These are phyloP conservation scores for Noctua pronuba DNA, from an alignment of 2,888 invertebrate genomes.

Conservation along the genomic window DNA sequence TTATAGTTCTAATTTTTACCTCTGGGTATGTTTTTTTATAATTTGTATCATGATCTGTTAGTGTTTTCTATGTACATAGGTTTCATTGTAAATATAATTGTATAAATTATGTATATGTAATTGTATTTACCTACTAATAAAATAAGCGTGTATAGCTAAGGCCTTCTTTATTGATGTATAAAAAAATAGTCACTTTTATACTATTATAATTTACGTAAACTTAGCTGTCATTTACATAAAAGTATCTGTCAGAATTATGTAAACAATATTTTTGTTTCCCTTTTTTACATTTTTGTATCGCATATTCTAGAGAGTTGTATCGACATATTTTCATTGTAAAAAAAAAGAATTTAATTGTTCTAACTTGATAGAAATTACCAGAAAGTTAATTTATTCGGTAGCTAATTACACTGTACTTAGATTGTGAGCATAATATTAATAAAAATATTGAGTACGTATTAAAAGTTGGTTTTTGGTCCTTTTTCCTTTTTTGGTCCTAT, in stretches of 20 bases:
- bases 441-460: slow-evolving; percentile 84
- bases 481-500: not conserved
- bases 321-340: slow-evolving; percentile 63
- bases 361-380: slow-evolving; percentile 81
- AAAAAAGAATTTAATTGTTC: slow-evolving; percentile 73
- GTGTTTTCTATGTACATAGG: slow-evolving; percentile 78
- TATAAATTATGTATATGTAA: slow-evolving; percentile 74
- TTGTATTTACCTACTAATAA: slow-evolving; percentile 65
- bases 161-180: slow-evolving; percentile 61
- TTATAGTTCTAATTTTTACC: slow-evolving; percentile 65
- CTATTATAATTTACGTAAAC: slow-evolving; percentile 61
- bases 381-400: slow-evolving; percentile 86
- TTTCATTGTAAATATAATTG: slow-evolving; percentile 79
- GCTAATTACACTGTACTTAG: slow-evolving; percentile 87
- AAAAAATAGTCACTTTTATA: slow-evolving; percentile 68
- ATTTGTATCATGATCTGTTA: slow-evolving; percentile 82
- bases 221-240: slow-evolving; percentile 53
- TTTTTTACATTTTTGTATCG: slow-evolving; percentile 40
- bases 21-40: slow-evolving; percentile 65
- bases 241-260: slow-evolving; percentile 48
- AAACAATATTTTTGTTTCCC: slow-evolving; percentile 40
- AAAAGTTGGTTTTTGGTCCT: slow-evolving; percentile 28
- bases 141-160: slow-evolving; percentile 61
- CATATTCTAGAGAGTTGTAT: slow-evolving; percentile 57
- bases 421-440: slow-evolving; percentile 87